Conservation (phyloP, 2,888 invertebrate genomes). For the Luffia ferchaultella region DNA sequence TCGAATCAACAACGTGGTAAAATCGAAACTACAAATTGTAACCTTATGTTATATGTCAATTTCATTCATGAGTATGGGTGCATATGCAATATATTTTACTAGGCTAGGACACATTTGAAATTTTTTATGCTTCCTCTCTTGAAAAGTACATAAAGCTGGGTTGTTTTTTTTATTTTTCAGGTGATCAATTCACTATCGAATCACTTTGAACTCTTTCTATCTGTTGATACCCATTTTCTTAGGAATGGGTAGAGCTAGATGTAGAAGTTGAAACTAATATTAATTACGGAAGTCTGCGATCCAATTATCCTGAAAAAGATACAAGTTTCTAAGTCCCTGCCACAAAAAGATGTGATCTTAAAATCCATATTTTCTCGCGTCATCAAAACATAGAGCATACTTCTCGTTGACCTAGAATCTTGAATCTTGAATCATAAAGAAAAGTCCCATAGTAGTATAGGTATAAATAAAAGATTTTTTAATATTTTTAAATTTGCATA, state of each 20-base stretch:
- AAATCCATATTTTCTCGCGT: not conserved
- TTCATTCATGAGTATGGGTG: no score
- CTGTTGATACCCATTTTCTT: not conserved
- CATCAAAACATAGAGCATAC: not conserved
- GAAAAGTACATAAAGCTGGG: no score
- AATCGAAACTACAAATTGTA: no score
- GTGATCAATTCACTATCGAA: no score
- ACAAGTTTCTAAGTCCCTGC: not conserved
- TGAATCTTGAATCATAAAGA: not conserved
- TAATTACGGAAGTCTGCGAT: not conserved
- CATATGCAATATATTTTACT: no score
- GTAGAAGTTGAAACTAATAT: not conserved
- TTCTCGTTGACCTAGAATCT: not conserved
- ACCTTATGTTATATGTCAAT: no score
- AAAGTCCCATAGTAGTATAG: not conserved
- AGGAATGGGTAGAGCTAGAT: not conserved
- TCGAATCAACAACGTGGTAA: no score
- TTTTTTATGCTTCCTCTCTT: no score
- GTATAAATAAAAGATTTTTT: not conserved
- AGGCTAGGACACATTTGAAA: no score
- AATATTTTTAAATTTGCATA: no score
- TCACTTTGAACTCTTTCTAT: not conserved
- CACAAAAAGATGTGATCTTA: not conserved
- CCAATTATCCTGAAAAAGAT: not conserved
- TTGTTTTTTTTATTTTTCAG: no score